Evolutionary conservation across 1,140 invertebrate species (phyloP).

Genomic region (Hylaeus anthracinus): DNA sequence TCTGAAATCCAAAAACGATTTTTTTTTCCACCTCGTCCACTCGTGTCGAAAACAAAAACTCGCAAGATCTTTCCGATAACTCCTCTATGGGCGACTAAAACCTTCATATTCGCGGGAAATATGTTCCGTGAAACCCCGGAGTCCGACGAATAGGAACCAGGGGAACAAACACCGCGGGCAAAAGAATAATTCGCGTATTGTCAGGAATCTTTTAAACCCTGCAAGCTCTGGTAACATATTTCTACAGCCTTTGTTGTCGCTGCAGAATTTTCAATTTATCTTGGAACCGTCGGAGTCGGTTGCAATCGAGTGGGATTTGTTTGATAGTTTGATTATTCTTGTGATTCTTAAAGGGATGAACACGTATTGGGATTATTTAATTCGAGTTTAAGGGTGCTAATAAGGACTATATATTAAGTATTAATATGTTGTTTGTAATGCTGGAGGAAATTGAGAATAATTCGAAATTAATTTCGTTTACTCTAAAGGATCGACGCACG

Average conservation of each 20-base stretch:
- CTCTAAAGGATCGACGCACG: no score
- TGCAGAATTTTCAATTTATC: background rate
- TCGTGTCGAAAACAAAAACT: constrained; percentile 28
- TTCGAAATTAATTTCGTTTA: no score
- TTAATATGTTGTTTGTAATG: no score
- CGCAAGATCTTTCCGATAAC: constrained; percentile 34
- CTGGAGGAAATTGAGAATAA: no score
- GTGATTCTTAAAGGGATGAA: no score
- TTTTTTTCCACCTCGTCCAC: constrained; percentile 9
- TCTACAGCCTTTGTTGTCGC: no score
- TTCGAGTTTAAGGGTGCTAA: no score
- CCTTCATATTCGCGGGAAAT: background rate
- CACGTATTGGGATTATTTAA: no score
- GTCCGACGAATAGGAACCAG: background rate
- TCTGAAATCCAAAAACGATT: constrained; percentile 7
- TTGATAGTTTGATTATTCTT: no score
- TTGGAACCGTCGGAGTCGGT: background rate
- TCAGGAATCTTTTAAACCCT: background rate
- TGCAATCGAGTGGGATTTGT: no score
- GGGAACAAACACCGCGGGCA: background rate
- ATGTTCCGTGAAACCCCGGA: background rate
- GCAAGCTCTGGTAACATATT: background rate
- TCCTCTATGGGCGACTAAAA: constrained; percentile 2
- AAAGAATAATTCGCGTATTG: background rate
- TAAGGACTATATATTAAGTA: no score